Conservation (phyloP, 2,888 invertebrate genomes). For the Parnassius smintheus region DNA sequence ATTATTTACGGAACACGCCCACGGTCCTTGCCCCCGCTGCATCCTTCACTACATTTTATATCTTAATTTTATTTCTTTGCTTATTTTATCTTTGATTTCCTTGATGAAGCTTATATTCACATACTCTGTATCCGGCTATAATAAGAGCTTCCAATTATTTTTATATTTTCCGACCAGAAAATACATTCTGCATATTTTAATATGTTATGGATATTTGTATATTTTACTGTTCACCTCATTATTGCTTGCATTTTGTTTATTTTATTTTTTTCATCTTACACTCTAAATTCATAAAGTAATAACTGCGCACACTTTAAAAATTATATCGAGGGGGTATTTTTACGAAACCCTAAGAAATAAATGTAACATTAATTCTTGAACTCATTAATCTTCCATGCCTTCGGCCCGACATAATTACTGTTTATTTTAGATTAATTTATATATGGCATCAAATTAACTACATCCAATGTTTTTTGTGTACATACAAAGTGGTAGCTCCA, state of each 20-base stretch:
- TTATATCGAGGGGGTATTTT: slow-evolving; percentile 38
- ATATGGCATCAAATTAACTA: slow-evolving; percentile 35
- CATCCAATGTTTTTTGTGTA: slow-evolving; percentile 24
- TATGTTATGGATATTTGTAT: too few species aligned
- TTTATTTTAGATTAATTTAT: slow-evolving; percentile 58
- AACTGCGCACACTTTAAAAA: slow-evolving; percentile 34
- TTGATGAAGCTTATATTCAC: slow-evolving; percentile 62
- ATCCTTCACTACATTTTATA: slow-evolving; percentile 29
- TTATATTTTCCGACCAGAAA: slow-evolving; percentile 54
- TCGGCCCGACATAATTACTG: slow-evolving; percentile 50
- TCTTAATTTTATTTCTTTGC: slow-evolving; percentile 41
- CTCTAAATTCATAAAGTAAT: slow-evolving; percentile 31
- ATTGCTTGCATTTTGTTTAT: background rate
- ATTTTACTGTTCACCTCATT: background rate
- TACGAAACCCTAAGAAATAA: slow-evolving; percentile 27
- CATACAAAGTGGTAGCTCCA: slow-evolving; percentile 21
- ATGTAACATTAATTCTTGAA: slow-evolving; percentile 40
- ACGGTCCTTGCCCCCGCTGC: slow-evolving; percentile 28
- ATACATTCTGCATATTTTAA: slow-evolving; percentile 33
- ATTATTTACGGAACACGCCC: slow-evolving; percentile 40
- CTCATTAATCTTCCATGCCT: slow-evolving; percentile 59
- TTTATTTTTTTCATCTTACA: background rate
- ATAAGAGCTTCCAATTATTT: slow-evolving; percentile 58
- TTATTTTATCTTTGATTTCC: slow-evolving; percentile 45
- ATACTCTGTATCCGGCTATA: slow-evolving; percentile 57